Conservation (phyloP, 2,113 vertebrate species). For the Helogale parvula region DNA sequence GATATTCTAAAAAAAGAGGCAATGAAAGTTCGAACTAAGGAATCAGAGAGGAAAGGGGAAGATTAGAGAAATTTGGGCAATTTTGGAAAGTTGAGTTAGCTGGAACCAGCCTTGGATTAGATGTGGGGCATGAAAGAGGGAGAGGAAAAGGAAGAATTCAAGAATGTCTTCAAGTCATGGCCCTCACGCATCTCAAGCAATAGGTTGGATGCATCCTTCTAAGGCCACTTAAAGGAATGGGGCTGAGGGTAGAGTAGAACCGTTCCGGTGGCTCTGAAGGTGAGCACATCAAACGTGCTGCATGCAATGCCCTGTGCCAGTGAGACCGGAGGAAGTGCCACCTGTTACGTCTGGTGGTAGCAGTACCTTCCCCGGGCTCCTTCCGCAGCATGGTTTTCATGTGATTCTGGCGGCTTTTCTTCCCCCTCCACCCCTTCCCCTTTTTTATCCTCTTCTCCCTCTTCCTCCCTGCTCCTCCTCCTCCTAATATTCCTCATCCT, state of each 20-base stretch:
- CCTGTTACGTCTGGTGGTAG: not conserved
- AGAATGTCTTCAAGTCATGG: not conserved
- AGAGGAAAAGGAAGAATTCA: not conserved
- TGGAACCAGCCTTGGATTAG: not conserved
- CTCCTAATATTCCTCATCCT: not conserved
- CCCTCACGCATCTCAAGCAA: not conserved
- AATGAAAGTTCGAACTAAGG: not conserved
- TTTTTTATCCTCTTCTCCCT: not conserved
- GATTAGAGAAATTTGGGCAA: not conserved
- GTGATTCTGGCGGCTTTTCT: not conserved
- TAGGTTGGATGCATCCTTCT: not conserved
- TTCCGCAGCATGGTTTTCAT: not conserved
- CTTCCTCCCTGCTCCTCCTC: no score
- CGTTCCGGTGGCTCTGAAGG: not conserved
- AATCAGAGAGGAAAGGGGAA: not conserved
- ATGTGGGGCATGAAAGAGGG: not conserved
- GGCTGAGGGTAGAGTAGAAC: not conserved
- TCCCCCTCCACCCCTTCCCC: not conserved
- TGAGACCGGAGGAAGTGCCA: rapidly evolving
- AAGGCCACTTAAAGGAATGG: not conserved
- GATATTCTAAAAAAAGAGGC: not conserved
- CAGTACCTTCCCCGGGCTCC: not conserved
- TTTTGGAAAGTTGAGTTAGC: not conserved
- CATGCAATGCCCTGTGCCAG: rapidly evolving
- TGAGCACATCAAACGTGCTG: rapidly evolving